Evolutionary conservation across 2,888 invertebrate species (phyloP).

Genomic region (Nomada fabriciana): DNA sequence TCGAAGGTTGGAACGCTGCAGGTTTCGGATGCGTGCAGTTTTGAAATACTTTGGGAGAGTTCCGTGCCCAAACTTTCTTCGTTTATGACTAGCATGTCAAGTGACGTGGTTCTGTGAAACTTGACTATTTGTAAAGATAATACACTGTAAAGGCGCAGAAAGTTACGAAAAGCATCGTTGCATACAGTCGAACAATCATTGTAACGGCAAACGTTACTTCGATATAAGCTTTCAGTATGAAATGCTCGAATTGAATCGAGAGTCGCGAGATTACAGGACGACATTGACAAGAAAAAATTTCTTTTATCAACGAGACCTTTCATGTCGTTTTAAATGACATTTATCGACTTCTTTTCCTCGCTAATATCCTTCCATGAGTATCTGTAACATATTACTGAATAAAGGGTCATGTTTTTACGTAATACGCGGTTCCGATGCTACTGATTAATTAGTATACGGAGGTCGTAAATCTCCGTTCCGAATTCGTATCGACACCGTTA

Average conservation of each 20-base stretch:
- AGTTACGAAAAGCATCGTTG: neutral
- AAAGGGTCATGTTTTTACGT: no score
- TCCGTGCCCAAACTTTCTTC: neutral
- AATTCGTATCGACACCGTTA: no score
- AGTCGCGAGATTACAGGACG: conserved; percentile 31
- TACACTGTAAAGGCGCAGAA: no score
- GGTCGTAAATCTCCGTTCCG: no score
- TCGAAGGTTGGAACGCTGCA: neutral
- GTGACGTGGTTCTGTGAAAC: no score
- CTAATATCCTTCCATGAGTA: conserved; percentile 8
- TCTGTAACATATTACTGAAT: neutral
- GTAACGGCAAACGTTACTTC: neutral
- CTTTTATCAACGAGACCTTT: conserved; percentile 14
- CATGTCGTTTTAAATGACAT: conserved; percentile 5
- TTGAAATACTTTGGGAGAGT: neutral
- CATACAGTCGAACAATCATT: neutral
- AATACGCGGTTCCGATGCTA: no score
- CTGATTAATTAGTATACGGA: no score
- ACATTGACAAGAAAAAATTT: conserved; percentile 10
- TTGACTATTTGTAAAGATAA: no score
- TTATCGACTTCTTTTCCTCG: neutral
- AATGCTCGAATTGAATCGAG: conserved; percentile 4
- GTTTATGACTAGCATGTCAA: neutral
- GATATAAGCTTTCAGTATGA: conserved; percentile 15
- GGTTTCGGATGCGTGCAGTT: neutral